Base-by-base conservation (phyloP, 2,888 invertebrate species). In the Yponomeuta evonymella region DNA sequence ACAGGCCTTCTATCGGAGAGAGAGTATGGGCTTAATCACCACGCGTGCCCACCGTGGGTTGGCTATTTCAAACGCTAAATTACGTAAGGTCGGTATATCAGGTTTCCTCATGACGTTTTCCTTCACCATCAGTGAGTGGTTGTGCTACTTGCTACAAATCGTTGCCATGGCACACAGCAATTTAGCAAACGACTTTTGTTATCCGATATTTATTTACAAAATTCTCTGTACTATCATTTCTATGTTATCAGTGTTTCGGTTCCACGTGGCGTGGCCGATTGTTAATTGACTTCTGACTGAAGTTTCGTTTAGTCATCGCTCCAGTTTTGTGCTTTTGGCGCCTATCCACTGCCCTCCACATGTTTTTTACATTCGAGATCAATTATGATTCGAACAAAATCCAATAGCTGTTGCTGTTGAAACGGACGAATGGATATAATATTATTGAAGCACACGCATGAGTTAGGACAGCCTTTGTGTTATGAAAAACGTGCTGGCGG, bases 331-430 rank as follows among this genome's bases (percentile, higher is more conserved):
- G 89, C 89, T 89, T 88, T 90, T 89, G 90, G 89, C 89, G 89
- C 89, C 89, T 87, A 87, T 88, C 86, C 85, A 86, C 89, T 88
- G 87, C 87, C 90, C 88, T 85, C 85, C 36, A 63, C 62, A 85
- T 85, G 86, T 89, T 90, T 91, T 91, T 90, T 90, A 89, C 85
- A 88, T 83, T 86, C 68, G 86, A 88, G 90, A 90, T 90, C 91
- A 90, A 91, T 91, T 91, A 90, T 90, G 90, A 90, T 90, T 87
- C 85, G 88, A 85, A 90, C 90, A 90, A 88, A 90, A 89, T 88
- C 89, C 88, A 91, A 90, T 90, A 89, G 89, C 89, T 89, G 82
- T 78, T 81, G 84, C 86, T 88, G 87, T 85, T 89, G 87, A 89
- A 86, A 88, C 87, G 85, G 86, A 86, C 84, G 83, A 85, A 84